These are phyloP conservation scores for Protonemura montana DNA, from an alignment of 2,888 invertebrate genomes.

Conservation along the genomic window DNA sequence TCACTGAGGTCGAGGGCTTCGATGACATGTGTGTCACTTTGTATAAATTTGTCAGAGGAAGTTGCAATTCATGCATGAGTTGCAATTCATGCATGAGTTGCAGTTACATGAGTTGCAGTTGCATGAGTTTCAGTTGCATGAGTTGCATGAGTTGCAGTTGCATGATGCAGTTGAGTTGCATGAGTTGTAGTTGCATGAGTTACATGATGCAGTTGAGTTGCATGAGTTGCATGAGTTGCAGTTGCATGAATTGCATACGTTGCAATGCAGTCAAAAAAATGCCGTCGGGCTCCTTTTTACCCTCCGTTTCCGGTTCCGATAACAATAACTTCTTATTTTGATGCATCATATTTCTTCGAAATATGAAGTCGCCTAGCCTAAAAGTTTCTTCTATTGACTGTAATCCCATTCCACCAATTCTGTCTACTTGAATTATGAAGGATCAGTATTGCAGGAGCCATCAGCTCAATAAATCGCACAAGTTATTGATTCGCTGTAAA, in stretches of 20 bases:
- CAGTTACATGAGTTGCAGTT: too few relatives aligned
- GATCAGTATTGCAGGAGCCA: slow-evolving; percentile 34
- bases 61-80: too few relatives aligned
- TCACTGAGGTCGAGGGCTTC: too few relatives aligned
- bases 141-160: too few relatives aligned
- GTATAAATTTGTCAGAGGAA: not conserved
- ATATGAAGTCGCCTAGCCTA: not conserved
- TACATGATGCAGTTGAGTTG: too few relatives aligned
- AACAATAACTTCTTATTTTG: not conserved
- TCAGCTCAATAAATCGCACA: slow-evolving; percentile 29
- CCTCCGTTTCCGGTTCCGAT: not conserved
- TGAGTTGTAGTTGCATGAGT: too few relatives aligned
- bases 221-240: too few relatives aligned
- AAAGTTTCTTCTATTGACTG: not conserved
- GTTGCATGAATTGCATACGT: not conserved
- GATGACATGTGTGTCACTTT: not conserved
- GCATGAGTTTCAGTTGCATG: too few relatives aligned
- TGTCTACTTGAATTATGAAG: slow-evolving; percentile 33
- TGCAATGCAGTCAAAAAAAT: not conserved
- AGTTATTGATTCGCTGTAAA: slow-evolving; percentile 26
- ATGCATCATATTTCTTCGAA: not conserved
- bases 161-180: too few relatives aligned
- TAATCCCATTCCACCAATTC: not conserved
- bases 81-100: too few relatives aligned
- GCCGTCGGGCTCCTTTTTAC: not conserved